phyloP scores from a whole-genome alignment of 2,113 vertebrate genomes.

The Bungarus multicinctus region DNA sequence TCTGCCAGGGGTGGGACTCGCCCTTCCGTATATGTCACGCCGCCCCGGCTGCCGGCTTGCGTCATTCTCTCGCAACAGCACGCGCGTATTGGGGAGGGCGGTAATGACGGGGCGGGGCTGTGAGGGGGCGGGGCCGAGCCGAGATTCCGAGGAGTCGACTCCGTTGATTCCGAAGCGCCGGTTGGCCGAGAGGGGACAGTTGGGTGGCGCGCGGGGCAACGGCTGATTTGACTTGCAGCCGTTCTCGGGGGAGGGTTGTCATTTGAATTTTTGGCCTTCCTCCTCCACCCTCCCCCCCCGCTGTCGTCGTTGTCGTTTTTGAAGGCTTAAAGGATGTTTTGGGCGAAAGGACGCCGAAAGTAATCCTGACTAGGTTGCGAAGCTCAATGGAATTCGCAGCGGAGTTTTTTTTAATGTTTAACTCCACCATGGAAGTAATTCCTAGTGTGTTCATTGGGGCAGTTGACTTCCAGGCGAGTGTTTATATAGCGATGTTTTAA shows the following conservation, averaged over 20 bases:
- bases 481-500: neutral
- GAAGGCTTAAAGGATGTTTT: neutral
- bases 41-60: neutral
- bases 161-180: neutral
- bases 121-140: neutral
- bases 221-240: neutral
- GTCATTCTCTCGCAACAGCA: neutral
- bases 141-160: too few relatives aligned
- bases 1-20: neutral
- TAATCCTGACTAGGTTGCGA: neutral
- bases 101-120: neutral
- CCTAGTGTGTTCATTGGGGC: neutral
- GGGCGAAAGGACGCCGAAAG: too few relatives aligned
- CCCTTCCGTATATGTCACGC: constrained; percentile 9
- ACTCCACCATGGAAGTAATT: neutral
- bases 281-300: fast-evolving
- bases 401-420: neutral
- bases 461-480: neutral
- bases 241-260: neutral
- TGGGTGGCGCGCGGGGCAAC: neutral
- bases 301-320: neutral
- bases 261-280: neutral
- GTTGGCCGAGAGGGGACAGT: neutral
- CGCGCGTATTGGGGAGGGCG: neutral
- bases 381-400: neutral